Base-by-base conservation (phyloP, 2,797 vertebrate genomes). In the Chelon labrosus region DNA sequence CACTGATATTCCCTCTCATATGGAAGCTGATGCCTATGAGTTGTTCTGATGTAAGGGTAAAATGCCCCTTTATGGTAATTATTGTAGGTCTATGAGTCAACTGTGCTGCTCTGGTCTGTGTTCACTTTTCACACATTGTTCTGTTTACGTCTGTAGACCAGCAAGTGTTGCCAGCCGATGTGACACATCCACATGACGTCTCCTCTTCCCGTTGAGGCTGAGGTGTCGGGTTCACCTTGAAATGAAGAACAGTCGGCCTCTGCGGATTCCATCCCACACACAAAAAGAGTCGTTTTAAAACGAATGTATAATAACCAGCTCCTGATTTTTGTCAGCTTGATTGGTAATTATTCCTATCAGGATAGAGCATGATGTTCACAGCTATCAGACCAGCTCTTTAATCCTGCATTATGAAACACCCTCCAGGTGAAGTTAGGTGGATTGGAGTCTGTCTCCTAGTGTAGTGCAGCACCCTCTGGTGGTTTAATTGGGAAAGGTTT, bases 191-290 rank as follows among this genome's bases (percentile, higher is more conserved):
- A 11, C 70, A 47, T 80, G 80, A 58, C 13, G 58, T 42, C 51
- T 5, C 11, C 20, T 11, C 44, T 20, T 55, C 78, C 79, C n/a
- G 55, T 42, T 0, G 52, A 59, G 70, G 46, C 59, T 8, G 39
- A 66, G 51, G 73, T 62, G 75, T 57, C 39, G n/a, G 52, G 39
- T 69, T 87, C 78, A 81, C 85, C 83, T 85, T 80, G 42, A 70
- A 46, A 46, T n/a, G 14, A 58, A 75, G 60, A 62, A 61, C 69
- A 42, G 1, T 0, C 20, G 52, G 10, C 9, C 27, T 38, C 13
- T 1, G 5, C n/a, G 1, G 31, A 14, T 37, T 44, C 2, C 59
- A 38, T 55, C 31, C 69, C 19, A 25, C 20, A 49, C 51, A 17
- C 16, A 52, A 54, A 19, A 46, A 27, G 1, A 11, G 6, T 12